Evolutionary conservation across 2,797 vertebrate genomes (phyloP).

Genomic region (Balearica regulorum): DNA sequence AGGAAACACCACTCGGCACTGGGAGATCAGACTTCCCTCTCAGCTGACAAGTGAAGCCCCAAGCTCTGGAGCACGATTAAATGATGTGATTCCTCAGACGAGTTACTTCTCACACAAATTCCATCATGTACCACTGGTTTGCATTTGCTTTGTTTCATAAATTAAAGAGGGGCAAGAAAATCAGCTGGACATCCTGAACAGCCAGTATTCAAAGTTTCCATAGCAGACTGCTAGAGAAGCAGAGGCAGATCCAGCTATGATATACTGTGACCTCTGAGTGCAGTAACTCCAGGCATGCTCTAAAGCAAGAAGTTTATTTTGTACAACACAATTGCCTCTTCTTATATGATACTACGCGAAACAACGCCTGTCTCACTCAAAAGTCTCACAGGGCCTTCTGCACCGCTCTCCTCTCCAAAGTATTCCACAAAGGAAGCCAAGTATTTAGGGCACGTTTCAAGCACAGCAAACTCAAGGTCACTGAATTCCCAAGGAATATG

Average conservation of each 20-base stretch:
- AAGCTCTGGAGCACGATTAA: not conserved
- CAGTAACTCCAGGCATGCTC: not conserved
- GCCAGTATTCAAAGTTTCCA: not conserved
- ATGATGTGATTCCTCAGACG: not conserved
- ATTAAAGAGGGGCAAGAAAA: not conserved
- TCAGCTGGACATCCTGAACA: not conserved
- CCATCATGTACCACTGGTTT: not conserved
- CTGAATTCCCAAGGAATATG: constrained; percentile 66
- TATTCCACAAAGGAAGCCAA: constrained; percentile 29
- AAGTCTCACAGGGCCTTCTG: not conserved
- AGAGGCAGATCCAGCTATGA: not conserved
- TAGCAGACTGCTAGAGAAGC: not conserved
- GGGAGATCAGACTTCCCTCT: not conserved
- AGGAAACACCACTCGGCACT: not conserved
- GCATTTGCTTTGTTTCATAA: not conserved
- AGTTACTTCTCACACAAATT: not conserved
- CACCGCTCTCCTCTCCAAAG: not conserved
- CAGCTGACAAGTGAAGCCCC: not conserved
- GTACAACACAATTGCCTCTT: not conserved
- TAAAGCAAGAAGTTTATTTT: not conserved
- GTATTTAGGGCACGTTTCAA: not conserved
- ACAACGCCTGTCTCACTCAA: not conserved
- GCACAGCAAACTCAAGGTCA: constrained; percentile 58
- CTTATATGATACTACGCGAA: not conserved
- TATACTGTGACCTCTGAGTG: not conserved